phyloP scores from a whole-genome alignment of 1,140 invertebrate genomes.

The Caenorhabditis briggsae region DNA sequence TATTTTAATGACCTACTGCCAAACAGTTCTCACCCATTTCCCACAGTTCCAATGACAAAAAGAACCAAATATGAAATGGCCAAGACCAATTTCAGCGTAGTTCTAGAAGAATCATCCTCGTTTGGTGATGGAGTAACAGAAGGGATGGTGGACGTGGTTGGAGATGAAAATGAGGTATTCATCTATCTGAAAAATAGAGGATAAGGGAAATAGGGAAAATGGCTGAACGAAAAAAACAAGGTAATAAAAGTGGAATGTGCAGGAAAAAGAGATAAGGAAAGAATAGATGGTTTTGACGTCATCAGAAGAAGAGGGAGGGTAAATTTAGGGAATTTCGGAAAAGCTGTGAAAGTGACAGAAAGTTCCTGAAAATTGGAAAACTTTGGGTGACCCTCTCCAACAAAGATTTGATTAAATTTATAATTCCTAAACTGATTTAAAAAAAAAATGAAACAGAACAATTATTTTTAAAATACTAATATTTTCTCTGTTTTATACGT shows the following conservation, averaged over 20 bases:
- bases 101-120: conserved; percentile 38
- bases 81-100: conserved; percentile 55
- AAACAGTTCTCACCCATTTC: conserved; percentile 58
- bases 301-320: no score
- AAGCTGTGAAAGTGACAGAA: no score
- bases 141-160: background rate
- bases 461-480: no score
- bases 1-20: background rate
- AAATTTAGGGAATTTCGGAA: no score
- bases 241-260: background rate
- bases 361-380: no score
- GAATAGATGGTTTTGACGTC: no score
- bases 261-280: no score
- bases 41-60: conserved; percentile 66
- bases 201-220: background rate
- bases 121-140: background rate
- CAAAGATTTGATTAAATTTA: no score
- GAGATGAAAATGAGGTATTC: background rate
- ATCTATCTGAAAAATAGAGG: background rate
- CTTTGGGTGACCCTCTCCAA: no score
- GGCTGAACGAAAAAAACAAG: background rate
- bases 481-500: no score
- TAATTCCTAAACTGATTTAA: no score
- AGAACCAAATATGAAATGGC: conserved; percentile 62
- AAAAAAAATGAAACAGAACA: no score